Percentiles rank a stretch among this genome's conserved stretches.
Conservation (phyloP, 2,797 vertebrate species). For the Sarcoramphus papa region DNA sequence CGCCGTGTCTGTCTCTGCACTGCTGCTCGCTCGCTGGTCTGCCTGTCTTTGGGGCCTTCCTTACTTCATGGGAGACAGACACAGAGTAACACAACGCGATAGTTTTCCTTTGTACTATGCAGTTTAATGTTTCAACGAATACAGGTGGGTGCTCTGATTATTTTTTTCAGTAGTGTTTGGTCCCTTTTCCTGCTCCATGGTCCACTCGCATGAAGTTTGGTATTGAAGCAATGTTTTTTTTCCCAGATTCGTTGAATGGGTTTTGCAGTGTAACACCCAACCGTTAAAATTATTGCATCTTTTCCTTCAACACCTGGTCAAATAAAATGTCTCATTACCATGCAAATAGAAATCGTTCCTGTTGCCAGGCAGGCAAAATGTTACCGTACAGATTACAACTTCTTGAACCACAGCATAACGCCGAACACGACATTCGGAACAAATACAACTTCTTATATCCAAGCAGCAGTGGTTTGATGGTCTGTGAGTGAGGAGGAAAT, state of each 20-base stretch:
- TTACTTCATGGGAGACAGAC: not conserved
- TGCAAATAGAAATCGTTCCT: conserved; percentile 42
- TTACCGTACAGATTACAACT: not conserved
- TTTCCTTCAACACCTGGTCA: conserved; percentile 50
- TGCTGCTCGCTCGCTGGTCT: not conserved
- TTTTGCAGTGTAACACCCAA: conserved; percentile 27
- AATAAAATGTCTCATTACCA: conserved; percentile 61
- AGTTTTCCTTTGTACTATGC: not conserved
- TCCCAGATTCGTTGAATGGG: not conserved
- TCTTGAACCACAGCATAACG: not conserved
- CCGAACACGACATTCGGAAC: not conserved
- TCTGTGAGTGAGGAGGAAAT: not conserved
- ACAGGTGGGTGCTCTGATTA: not conserved
- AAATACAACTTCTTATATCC: not conserved
- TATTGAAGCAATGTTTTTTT: not conserved
- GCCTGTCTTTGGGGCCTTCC: not conserved
- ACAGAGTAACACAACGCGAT: not conserved
- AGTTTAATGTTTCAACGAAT: not conserved
- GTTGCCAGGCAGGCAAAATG: conserved; percentile 8
- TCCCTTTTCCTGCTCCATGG: not conserved
- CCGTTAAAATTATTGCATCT: conserved; percentile 46
- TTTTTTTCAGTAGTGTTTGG: not conserved
- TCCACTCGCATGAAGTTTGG: not conserved
- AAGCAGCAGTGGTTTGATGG: not conserved
- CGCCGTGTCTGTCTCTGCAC: fast-evolving